Conservation (phyloP, 2,113 vertebrate genomes). For the Anser brachyrhynchus region DNA sequence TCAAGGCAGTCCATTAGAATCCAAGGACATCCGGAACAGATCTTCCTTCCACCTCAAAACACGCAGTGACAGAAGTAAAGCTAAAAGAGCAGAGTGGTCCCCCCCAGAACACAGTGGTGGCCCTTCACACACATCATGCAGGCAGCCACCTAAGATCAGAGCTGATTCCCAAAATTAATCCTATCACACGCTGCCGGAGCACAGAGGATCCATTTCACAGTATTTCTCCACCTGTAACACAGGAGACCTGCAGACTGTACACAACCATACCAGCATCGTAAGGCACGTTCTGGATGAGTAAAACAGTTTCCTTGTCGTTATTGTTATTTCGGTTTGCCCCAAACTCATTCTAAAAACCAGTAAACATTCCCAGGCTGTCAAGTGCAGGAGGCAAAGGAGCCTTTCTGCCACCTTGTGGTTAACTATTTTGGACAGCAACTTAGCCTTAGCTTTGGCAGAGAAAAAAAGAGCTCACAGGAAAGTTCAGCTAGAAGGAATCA, state of each 20-base stretch:
- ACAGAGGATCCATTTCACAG: not conserved
- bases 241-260: not conserved
- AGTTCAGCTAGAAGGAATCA: not conserved
- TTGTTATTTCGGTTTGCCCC: not conserved
- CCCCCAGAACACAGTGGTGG: rapidly evolving
- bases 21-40: rapidly evolving
- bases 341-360: not conserved
- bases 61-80: rapidly evolving
- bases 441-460: not conserved
- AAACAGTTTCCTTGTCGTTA: not conserved
- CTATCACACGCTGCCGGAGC: not conserved
- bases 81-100: not conserved
- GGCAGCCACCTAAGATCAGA: not conserved
- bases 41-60: not conserved
- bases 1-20: not conserved
- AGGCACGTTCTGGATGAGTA: rapidly evolving
- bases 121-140: rapidly evolving
- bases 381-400: not conserved
- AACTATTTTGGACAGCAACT: not conserved
- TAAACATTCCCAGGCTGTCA: not conserved
- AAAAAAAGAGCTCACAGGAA: not conserved
- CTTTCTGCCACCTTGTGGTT: not conserved
- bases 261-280: rapidly evolving
- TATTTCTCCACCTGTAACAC: not conserved
- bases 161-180: not conserved